A percentile compares a stretch with the other conserved stretches of the same genome.
Evolutionary conservation across 2,888 invertebrate species (phyloP).

Genomic region (Neuroscelio doddi): DNA sequence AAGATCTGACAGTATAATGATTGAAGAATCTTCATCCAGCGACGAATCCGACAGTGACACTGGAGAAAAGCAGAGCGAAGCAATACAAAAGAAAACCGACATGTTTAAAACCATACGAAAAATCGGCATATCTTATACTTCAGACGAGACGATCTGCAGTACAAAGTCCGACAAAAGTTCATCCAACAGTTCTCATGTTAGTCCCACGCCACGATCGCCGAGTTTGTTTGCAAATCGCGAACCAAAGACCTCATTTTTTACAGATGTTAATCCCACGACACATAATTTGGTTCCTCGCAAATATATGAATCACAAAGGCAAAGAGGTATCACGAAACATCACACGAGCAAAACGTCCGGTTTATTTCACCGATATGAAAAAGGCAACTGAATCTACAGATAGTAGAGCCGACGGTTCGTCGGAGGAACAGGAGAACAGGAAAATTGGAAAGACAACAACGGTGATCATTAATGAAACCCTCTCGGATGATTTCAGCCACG

Average conservation of each 20-base stretch:
- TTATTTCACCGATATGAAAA: slow-evolving; percentile 42
- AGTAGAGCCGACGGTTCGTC: slow-evolving; percentile 43
- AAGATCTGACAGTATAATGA: slow-evolving; percentile 19
- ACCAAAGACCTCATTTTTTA: slow-evolving; percentile 21
- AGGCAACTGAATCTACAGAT: slow-evolving; percentile 42
- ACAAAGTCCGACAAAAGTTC: slow-evolving; percentile 30
- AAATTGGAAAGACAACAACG: not conserved
- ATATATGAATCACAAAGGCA: slow-evolving; percentile 21
- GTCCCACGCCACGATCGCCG: slow-evolving; percentile 19
- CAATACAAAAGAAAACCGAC: slow-evolving; percentile 14
- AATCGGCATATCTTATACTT: slow-evolving; percentile 42
- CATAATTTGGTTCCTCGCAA: slow-evolving; percentile 19
- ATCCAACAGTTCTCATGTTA: slow-evolving; percentile 28
- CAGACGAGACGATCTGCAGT: slow-evolving; percentile 49
- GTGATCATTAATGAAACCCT: slow-evolving; percentile 19
- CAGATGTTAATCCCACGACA: slow-evolving; percentile 14
- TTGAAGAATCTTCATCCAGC: slow-evolving; percentile 39
- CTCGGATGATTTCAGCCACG: slow-evolving; percentile 24
- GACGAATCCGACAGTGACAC: slow-evolving; percentile 40
- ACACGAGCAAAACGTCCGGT: slow-evolving; percentile 40
- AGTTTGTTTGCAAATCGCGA: slow-evolving; percentile 1
- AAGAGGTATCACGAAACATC: slow-evolving; percentile 4
- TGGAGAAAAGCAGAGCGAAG: slow-evolving; percentile 11
- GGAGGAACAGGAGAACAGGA: slow-evolving; percentile 20
- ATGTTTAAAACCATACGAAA: slow-evolving; percentile 9